Conservation (phyloP, 2,113 vertebrate species). For the Myrmophylax atrothorax region DNA sequence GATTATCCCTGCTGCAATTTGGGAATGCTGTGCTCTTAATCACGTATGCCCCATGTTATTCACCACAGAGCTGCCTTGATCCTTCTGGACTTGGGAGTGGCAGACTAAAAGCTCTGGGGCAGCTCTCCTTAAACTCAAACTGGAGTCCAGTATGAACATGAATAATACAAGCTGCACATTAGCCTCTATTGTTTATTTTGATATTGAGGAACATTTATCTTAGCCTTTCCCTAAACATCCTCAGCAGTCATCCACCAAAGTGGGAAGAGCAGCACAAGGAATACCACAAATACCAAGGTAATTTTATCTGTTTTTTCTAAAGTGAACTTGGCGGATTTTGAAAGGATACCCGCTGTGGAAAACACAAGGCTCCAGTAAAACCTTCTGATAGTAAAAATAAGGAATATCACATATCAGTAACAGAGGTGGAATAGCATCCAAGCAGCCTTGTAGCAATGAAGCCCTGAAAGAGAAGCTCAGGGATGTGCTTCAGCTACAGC, state of each 20-base stretch:
- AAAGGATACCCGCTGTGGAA: conserved; percentile 54
- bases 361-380: conserved; percentile 42
- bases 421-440: not conserved
- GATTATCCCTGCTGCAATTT: not conserved
- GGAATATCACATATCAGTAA: conserved; percentile 13
- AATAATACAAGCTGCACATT: conserved; percentile 21
- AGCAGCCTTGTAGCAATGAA: not conserved
- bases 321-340: conserved; percentile 46
- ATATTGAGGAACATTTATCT: conserved; percentile 57
- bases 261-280: conserved; percentile 45
- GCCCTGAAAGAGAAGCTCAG: not conserved
- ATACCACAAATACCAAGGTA: conserved; percentile 55
- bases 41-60: not conserved
- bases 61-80: not conserved
- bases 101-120: not conserved
- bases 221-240: conserved; percentile 66
- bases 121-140: not conserved
- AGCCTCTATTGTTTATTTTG: conserved; percentile 50
- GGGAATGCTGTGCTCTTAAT: not conserved
- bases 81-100: not conserved
- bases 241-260: conserved; percentile 35
- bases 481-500: too few species aligned
- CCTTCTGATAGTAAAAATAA: conserved; percentile 42
- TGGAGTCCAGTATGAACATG: not conserved
- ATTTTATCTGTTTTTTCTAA: conserved; percentile 53